Base-by-base conservation (phyloP, 2,113 vertebrate genomes). In the Spheniscus mendiculus region DNA sequence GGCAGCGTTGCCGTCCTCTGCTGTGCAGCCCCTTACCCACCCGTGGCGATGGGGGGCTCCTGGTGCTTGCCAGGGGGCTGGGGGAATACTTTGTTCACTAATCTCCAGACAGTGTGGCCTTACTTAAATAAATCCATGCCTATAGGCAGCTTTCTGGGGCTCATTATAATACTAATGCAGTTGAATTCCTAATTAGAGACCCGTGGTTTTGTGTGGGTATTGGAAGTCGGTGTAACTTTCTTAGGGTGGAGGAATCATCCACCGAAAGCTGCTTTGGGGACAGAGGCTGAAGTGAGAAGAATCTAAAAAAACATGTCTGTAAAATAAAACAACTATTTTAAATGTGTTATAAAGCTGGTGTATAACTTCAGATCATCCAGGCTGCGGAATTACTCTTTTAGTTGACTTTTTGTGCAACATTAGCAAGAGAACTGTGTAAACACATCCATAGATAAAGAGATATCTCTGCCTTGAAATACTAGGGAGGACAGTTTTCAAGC, bases 81-180 rank as follows among this genome's bases (percentile, higher is more conserved):
- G 55, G 87, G 42, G 32, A 95, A 47, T 27, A 47, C 94, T 80
- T 87, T 66, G 40, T 95, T 94, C 44, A 0, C 85, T 88, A 53
- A 87, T 96, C 93, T 87, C 74, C 71, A 95, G 78, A 25, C 87
- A 70, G 36, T 2, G 15, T 73, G 71, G 71, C 94, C 89, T 78
- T 77, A 86, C 67, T 91, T 93, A 83, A 86, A 91, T 96, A 94
- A 96, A 94, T 93, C 93, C 58, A 32, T 95, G 89, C 84, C 89
- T 72, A 70, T 63, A 81, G 93, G 87, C 94, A 91, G 71, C 87
- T 96, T 96, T 91, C 82, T 74, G 65, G 47, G 65, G 40, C 66
- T 97, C 74, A 95, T 95, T 93, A 77, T 86, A 90, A 95, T 96
- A 85, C 66, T 88, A 83, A 89, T 90, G 93, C 81, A 76, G 53